Base-by-base conservation (phyloP, 2,888 invertebrate genomes). In the Neoitamus cyanurus region DNA sequence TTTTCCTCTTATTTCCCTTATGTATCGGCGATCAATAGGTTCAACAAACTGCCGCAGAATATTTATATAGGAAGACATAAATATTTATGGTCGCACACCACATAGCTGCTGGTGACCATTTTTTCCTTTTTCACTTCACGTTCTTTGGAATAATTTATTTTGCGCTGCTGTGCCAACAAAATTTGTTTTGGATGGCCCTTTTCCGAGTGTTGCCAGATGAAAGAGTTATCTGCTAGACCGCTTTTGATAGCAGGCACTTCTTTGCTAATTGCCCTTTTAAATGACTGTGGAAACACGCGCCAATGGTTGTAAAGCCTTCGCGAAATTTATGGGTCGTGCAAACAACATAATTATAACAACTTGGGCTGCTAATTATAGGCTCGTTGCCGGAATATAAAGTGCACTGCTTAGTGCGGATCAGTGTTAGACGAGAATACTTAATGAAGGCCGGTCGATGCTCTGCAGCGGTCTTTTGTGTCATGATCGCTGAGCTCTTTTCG, bases 1-100 rank as follows among this genome's bases (percentile, higher is more conserved):
- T 37, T 73, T 73, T 73, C 73, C 25, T 37, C 73, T 37, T 34
- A 73, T 73, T 37, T 25, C 73, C 73, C 36, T 34, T 73, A 73
- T 73, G 36, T 37, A 37, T 36, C 25, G 11, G 20, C 78, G 78
- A 80, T 80, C 78, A 15, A 80, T 80, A 48, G 58, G 78, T 80
- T 80, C 78, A 80, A 80, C 58, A 80, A 80, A 80, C 78, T 80
- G 34, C 46, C 48, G 25, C 78, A 9, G 48, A 48, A 80, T 80
- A 46, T 48, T 46, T 80, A 80, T 80, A 80, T 80, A 80, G 77
- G 77, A 78, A 78, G 78, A 80, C 78, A 80, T 80, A 80, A 80
- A 80, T 80, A 80, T 80, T 80, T 80, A 80, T 80, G 78, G 58
- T 48, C 46, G 20, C 42, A 70, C 15, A 70, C 36, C 34, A 73